These are phyloP conservation scores for Corvus hawaiiensis DNA, from an alignment of 2,113 vertebrate genomes.

Conservation along the genomic window DNA sequence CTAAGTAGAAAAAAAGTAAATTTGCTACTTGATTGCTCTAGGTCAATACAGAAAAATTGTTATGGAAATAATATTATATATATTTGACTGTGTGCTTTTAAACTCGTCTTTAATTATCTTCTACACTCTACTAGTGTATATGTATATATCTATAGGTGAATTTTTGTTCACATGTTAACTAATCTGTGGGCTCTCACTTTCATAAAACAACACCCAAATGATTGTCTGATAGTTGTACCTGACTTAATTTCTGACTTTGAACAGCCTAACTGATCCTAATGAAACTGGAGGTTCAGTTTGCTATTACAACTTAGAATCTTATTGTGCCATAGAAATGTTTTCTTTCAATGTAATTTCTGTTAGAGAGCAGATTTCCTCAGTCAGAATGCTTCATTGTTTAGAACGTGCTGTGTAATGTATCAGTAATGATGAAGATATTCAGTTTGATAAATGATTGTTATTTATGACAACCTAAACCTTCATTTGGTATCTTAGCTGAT, in stretches of 20 bases:
- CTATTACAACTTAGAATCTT: neutral
- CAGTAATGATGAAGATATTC: neutral
- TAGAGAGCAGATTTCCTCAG: neutral
- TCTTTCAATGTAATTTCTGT: neutral
- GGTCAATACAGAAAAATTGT: neutral
- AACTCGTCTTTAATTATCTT: neutral
- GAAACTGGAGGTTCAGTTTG: neutral
- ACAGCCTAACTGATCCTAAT: neutral
- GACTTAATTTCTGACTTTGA: neutral
- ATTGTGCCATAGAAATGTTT: neutral
- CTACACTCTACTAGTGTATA: rapidly evolving
- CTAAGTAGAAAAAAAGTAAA: neutral
- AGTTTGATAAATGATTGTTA: neutral
- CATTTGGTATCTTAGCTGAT: neutral
- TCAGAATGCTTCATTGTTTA: neutral
- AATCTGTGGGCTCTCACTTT: neutral
- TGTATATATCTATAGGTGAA: neutral
- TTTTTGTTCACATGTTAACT: neutral
- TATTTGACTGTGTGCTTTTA: neutral
- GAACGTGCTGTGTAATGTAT: neutral
- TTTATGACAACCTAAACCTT: neutral
- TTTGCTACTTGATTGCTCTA: neutral
- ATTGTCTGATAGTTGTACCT: neutral
- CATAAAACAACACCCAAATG: neutral
- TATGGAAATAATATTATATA: neutral